Evolutionary conservation across 2,113 vertebrate species (phyloP).

Genomic region (Climacteris rufus): DNA sequence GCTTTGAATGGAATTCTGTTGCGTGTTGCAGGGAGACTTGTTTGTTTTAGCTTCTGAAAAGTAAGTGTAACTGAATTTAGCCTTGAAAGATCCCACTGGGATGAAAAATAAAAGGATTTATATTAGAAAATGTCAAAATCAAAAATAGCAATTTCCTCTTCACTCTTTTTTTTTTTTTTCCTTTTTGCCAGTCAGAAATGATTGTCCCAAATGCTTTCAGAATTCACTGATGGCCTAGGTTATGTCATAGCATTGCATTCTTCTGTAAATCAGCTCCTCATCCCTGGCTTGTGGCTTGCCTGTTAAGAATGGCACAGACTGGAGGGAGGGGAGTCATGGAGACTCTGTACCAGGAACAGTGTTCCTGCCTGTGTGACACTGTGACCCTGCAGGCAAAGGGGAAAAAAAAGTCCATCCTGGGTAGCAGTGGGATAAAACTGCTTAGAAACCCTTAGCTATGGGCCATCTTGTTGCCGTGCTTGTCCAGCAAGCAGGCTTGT

Average conservation of each 20-base stretch:
- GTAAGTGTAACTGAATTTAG: neutral
- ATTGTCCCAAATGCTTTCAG: neutral
- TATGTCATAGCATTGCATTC: neutral
- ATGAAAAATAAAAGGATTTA: neutral
- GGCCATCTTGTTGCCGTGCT: neutral
- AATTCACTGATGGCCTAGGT: neutral
- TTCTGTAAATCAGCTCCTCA: neutral
- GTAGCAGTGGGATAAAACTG: neutral
- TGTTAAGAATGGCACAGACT: neutral
- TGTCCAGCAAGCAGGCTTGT: neutral
- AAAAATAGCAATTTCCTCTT: neutral
- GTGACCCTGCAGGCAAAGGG: neutral
- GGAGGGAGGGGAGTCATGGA: neutral
- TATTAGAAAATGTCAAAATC: neutral
- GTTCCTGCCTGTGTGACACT: neutral
- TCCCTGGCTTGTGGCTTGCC: neutral
- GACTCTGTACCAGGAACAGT: neutral
- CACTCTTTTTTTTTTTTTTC: neutral
- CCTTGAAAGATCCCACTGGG: neutral
- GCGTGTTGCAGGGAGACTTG: neutral
- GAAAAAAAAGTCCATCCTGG: neutral
- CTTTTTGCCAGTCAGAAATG: neutral
- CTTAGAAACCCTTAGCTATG: neutral
- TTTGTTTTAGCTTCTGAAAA: neutral
- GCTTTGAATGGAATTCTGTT: neutral